Percentiles rank a stretch among this genome's conserved stretches.
These are phyloP conservation scores for Polyommatus icarus DNA, from an alignment of 2,888 invertebrate species.

Conservation along the genomic window DNA sequence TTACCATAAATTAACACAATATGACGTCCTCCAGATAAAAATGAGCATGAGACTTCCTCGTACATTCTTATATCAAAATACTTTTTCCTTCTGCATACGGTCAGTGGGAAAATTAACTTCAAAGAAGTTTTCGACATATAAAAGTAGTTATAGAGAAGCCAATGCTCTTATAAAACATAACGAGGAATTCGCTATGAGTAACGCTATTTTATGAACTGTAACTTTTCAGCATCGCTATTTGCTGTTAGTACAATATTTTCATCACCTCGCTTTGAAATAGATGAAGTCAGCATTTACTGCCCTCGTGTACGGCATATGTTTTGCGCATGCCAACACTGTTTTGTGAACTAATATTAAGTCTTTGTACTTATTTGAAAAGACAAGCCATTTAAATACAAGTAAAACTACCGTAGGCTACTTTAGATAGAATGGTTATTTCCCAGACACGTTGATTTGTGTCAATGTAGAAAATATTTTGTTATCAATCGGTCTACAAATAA, in stretches of 20 bases:
- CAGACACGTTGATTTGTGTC: background rate
- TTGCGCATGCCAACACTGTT: slow-evolving; percentile 15
- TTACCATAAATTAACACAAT: background rate
- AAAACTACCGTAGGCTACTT: background rate
- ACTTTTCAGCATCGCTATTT: background rate
- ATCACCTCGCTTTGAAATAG: slow-evolving; percentile 36
- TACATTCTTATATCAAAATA: background rate
- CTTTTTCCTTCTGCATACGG: background rate
- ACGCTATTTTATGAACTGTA: background rate
- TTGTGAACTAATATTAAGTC: background rate
- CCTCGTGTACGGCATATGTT: slow-evolving; percentile 26
- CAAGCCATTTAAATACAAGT: background rate
- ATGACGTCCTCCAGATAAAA: background rate
- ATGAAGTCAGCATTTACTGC: slow-evolving; percentile 27
- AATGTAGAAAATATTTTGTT: no score
- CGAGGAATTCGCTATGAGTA: background rate
- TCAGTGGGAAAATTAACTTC: background rate
- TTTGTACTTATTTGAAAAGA: background rate
- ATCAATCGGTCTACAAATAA: no score
- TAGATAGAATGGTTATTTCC: background rate
- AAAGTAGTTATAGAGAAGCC: background rate
- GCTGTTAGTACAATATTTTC: slow-evolving; percentile 21
- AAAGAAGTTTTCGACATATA: background rate
- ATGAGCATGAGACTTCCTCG: background rate
- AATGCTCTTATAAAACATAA: background rate